Base-by-base conservation (phyloP, 2,113 vertebrate genomes). In the Nothoprocta pentlandii region DNA sequence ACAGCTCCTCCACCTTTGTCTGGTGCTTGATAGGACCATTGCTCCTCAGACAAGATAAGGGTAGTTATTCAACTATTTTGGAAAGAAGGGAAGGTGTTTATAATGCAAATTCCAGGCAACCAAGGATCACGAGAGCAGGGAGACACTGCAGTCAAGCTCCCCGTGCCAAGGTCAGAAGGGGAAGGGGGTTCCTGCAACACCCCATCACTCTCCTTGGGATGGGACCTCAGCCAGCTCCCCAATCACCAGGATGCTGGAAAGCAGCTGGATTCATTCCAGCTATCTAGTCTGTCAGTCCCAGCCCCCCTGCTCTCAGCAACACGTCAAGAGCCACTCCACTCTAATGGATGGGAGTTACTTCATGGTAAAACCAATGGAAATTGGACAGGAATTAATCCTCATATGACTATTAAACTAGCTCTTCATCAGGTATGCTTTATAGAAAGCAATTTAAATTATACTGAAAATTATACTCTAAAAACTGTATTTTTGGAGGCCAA, bases 401-500 rank as follows among this genome's bases (percentile, higher is more conserved):
- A 6, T 58, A 47, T 87, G 68, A 28, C 68, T 73, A 6, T 63
- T 94, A 67, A 67, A 82, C 47, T 49, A 81, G 73, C 58, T 93
- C 58, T 73, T 81, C 58, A 32, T 76, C 82, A 51, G 46, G 30
- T 51, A 61, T 90, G 28, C 59, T 87, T 92, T 42, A 41, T 88
- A 46, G 59, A 81, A 69, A 75, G 63, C 79, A 82, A 91, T 80
- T 78, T 84, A 85, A 71, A n/a, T 3, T 19, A 69, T 22, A 21
- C 32, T 92, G 77, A 93, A 94, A 86, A 87, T 47, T 47, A 47
- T 88, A 80, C 90, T 92, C 86, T 5, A 85, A 96, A 87, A 89
- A 85, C 34, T 36, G 49, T 78, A 69, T 71, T 51, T 80, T 80
- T 91, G 94, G 83, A 89, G 93, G 96, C 92, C 93, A 97, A 96